Conservation (phyloP, 2,113 vertebrate species). For the Sardina pilchardus region DNA sequence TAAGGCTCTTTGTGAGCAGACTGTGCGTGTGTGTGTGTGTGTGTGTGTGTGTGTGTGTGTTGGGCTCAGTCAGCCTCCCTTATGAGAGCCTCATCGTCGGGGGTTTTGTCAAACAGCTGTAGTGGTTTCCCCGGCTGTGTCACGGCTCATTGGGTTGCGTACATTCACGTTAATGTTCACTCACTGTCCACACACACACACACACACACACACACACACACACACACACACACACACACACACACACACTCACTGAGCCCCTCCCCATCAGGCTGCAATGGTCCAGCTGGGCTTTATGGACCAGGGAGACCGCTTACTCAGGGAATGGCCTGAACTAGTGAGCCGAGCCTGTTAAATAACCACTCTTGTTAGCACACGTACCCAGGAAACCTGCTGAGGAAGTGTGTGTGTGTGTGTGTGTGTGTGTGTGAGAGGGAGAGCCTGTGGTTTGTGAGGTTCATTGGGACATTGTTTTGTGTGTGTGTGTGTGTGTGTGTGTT, state of each 20-base stretch:
- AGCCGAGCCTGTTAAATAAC: background rate
- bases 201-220: background rate
- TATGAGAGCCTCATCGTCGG: slow-evolving; percentile 9
- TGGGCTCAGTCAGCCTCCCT: slow-evolving; percentile 3
- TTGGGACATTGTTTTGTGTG: background rate
- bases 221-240: background rate
- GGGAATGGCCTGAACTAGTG: background rate
- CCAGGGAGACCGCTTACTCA: background rate
- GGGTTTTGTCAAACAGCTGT: slow-evolving; percentile 5
- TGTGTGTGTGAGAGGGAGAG: background rate
- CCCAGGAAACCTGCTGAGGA: background rate
- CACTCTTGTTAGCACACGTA: background rate
- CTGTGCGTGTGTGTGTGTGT: background rate
- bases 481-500: background rate
- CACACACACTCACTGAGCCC: background rate
- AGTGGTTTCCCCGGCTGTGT: slow-evolving; percentile 24
- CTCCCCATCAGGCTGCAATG: background rate
- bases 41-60: background rate
- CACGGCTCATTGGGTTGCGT: slow-evolving; percentile 61
- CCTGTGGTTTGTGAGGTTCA: too few relatives aligned
- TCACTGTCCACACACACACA: background rate
- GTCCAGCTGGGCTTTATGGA: background rate
- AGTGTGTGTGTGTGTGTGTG: slow-evolving; percentile 1
- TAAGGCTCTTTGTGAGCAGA: slow-evolving; percentile 34
- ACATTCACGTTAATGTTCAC: slow-evolving; percentile 46